Evolutionary conservation across 2,797 vertebrate species (phyloP).

Genomic region (Labeo calbasu): DNA sequence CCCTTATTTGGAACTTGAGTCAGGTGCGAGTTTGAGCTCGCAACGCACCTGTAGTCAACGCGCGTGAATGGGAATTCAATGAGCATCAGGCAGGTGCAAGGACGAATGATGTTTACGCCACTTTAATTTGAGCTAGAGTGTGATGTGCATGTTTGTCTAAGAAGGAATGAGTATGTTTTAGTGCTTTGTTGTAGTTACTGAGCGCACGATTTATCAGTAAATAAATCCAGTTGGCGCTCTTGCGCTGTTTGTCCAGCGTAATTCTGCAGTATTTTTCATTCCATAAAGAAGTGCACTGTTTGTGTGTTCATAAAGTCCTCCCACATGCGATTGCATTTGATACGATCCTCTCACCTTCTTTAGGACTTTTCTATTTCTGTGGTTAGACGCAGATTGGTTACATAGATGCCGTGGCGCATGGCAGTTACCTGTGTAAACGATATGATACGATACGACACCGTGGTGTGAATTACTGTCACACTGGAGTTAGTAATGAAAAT

Average conservation of each 20-base stretch:
- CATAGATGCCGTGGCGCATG: conserved; percentile 62
- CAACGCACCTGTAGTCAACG: conserved; percentile 72
- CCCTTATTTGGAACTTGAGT: conserved; percentile 52
- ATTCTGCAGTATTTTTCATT: neutral
- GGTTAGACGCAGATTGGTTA: conserved; percentile 76
- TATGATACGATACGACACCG: conserved; percentile 64
- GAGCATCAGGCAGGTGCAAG: conserved; percentile 68
- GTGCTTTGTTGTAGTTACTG: neutral
- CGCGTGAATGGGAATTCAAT: conserved; percentile 61
- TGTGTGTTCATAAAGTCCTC: conserved; percentile 15
- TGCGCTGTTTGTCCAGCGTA: neutral
- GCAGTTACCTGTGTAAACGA: conserved; percentile 73
- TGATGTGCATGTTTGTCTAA: neutral
- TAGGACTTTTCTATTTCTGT: conserved; percentile 75
- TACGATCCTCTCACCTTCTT: conserved; percentile 55
- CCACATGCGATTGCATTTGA: conserved; percentile 13
- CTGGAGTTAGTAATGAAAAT: conserved; percentile 43
- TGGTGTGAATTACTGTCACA: conserved; percentile 60
- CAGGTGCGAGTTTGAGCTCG: conserved; percentile 56
- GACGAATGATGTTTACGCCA: conserved; percentile 44
- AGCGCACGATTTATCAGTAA: neutral
- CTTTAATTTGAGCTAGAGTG: neutral
- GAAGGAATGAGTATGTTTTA: neutral
- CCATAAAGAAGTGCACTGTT: neutral
- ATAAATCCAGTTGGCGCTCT: conserved; percentile 11